Evolutionary conservation across 2,797 vertebrate genomes (phyloP).

Genomic region (Sebastes steindachneri): DNA sequence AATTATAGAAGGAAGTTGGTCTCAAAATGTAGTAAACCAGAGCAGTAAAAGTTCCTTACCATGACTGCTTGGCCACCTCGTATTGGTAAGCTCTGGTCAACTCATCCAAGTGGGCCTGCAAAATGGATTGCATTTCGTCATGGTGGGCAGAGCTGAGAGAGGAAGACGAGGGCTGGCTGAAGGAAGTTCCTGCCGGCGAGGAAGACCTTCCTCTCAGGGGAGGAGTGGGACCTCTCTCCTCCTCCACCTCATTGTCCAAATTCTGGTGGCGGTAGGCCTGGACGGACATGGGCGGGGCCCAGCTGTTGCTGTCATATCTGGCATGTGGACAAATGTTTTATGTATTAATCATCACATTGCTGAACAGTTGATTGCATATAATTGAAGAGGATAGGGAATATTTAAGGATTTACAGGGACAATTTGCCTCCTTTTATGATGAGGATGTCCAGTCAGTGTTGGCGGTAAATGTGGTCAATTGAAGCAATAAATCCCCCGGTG

Average conservation of each 20-base stretch:
- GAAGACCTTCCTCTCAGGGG: conserved; percentile 93
- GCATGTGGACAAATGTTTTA: conserved; percentile 26
- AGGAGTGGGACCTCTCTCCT: conserved; percentile 92
- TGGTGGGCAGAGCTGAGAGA: conserved; percentile 93
- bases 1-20: background rate
- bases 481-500: background rate
- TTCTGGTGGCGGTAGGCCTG: conserved; percentile 93
- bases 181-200: conserved; percentile 87
- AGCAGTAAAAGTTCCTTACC: conserved; percentile 77
- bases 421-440: background rate
- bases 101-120: conserved; percentile 94
- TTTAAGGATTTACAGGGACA: background rate
- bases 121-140: conserved; percentile 96
- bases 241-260: conserved; percentile 90
- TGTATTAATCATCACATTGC: background rate
- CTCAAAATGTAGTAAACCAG: background rate
- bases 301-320: conserved; percentile 92
- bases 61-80: conserved; percentile 93
- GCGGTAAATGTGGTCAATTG: background rate
- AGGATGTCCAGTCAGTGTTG: background rate
- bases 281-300: conserved; percentile 90
- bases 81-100: conserved; percentile 95
- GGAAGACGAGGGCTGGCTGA: conserved; percentile 90
- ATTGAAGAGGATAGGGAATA: background rate
- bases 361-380: background rate